Evolutionary conservation across 2,888 invertebrate species (phyloP), one percentile per base, ranked within the genome.

Genomic region (Petrophora chlorosata): DNA sequence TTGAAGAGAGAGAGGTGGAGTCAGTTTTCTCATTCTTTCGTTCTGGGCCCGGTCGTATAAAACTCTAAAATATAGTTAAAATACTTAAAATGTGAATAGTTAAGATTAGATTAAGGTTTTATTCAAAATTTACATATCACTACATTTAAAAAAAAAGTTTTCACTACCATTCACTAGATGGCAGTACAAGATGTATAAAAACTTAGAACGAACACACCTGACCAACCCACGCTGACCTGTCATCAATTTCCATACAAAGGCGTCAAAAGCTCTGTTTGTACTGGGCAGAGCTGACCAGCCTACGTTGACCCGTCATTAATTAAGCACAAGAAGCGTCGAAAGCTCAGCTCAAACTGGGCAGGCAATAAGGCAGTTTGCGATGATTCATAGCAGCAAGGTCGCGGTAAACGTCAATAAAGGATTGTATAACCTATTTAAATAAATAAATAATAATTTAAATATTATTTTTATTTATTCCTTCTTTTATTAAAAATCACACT

Each of bases 311-410:
- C 19, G 34, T 43, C 44, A 38, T 43, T 23, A 34, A 19, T 29
- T 5, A 35, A 17, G 5, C 28, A 43, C 22, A 28, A 29, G 22
- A 23, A 13, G 13, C 17, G 28, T 25, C 19, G 16, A 49, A 46
- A 53, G 64, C 39, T 64, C 67, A 51, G 26, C 8, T 14, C 30
- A 52, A 41, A 53, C 33, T 61, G 61, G 70, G 3, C 50, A 35
- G 9, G 2, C 34, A 34, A 42, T 38, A 45, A 59, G 54, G 56
- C 51, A 53, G 58, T 60, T 56, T 56, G 50, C 55, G 56, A 65
- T 74, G 73, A 76, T 67, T 71, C 73, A 72, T 55, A 19, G 42
- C 19, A 33, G 38, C 65, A 74, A 76, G 73, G 74, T 61, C 71
- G 62, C 56, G n/a, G n/a, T n/a, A n/a, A n/a, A n/a, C n/a, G 58